phyloP scores from a whole-genome alignment of 2,113 vertebrate genomes.

The Mormyrus iriodes region DNA sequence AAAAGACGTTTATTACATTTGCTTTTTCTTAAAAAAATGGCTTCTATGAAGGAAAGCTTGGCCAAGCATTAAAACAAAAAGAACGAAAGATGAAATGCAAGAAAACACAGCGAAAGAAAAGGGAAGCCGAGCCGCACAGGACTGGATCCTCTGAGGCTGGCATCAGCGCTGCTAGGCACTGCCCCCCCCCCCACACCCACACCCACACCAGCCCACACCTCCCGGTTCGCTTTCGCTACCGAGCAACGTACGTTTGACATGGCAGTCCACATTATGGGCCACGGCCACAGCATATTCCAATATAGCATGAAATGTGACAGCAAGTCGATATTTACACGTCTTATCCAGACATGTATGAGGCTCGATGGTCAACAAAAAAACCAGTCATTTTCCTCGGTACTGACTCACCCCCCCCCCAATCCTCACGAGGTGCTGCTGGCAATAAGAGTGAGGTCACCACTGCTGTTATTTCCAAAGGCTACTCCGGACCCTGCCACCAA shows the following conservation, averaged over 20 bases:
- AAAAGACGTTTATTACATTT: slow-evolving; percentile 33
- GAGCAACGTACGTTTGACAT: not conserved
- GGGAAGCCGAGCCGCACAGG: not conserved
- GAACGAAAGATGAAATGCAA: not conserved
- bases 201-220: not conserved
- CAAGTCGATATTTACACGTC: not conserved
- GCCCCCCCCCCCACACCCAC: not conserved
- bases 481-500: slow-evolving; percentile 46
- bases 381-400: not conserved
- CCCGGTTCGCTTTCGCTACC: not conserved
- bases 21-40: slow-evolving; percentile 22
- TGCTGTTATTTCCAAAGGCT: slow-evolving; percentile 40
- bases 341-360: not conserved
- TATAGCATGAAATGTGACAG: not conserved
- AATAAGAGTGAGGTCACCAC: slow-evolving; percentile 34
- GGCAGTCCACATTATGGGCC: not conserved
- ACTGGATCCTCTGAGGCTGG: not conserved
- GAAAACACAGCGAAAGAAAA: not conserved
- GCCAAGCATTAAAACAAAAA: slow-evolving; percentile 1
- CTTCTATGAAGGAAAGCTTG: slow-evolving; percentile 41
- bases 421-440: slow-evolving; percentile 33
- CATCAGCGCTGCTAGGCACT: not conserved
- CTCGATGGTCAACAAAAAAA: not conserved
- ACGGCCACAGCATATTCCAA: not conserved
- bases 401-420: not conserved